Conservation (phyloP, 1,140 invertebrate genomes). For the Sipha flava region DNA sequence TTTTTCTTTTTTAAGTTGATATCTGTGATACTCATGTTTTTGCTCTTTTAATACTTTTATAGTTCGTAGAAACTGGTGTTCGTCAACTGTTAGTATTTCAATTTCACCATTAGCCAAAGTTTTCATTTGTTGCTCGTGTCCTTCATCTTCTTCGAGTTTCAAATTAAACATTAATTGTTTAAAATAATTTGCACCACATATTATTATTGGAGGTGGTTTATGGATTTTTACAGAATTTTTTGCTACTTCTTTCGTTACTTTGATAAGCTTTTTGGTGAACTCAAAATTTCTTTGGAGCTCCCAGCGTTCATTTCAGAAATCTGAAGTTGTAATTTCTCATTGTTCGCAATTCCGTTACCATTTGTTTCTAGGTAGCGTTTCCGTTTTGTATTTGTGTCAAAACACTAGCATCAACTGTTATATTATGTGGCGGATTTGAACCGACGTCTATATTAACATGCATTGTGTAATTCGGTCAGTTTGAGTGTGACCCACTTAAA, state of each 20-base stretch:
- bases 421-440: too few relatives aligned
- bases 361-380: too few relatives aligned
- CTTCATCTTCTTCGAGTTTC: neutral
- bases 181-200: neutral
- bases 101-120: neutral
- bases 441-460: too few relatives aligned
- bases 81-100: neutral
- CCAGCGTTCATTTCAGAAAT: neutral
- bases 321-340: neutral
- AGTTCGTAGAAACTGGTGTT: neutral
- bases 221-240: neutral
- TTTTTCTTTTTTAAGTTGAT: slow-evolving; percentile 42
- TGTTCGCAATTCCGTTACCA: neutral
- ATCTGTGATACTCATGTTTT: slow-evolving; percentile 38
- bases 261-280: neutral
- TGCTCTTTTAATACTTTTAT: neutral
- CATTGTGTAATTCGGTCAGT: too few relatives aligned
- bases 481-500: too few relatives aligned
- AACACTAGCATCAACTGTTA: too few relatives aligned
- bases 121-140: neutral
- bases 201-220: neutral
- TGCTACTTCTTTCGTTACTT: too few relatives aligned
- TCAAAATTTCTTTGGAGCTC: neutral
- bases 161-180: neutral
- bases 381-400: too few relatives aligned